phyloP scores from a whole-genome alignment of 2,797 vertebrate species.

The Saxicola maurus region DNA sequence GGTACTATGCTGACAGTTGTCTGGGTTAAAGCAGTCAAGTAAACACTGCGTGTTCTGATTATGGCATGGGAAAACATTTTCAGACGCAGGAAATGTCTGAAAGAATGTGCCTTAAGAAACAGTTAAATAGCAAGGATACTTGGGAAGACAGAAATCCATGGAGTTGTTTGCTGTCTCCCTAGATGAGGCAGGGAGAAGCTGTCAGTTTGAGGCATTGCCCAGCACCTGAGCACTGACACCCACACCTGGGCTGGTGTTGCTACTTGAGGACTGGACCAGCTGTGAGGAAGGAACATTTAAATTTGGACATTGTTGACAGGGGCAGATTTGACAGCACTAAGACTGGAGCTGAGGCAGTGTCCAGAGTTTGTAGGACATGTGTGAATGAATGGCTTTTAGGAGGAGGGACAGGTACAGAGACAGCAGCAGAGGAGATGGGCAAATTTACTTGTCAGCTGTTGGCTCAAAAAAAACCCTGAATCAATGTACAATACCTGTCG shows the following conservation, averaged over 20 bases:
- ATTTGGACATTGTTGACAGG: not conserved
- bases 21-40: not conserved
- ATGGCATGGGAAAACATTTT: not conserved
- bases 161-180: not conserved
- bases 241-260: not conserved
- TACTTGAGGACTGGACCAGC: fast-evolving
- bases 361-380: fast-evolving
- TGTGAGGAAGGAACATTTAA: too few species aligned
- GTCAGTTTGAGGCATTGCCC: not conserved
- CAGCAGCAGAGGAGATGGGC: fast-evolving
- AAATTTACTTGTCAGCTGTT: not conserved
- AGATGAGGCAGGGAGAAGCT: not conserved
- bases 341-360: not conserved
- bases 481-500: not conserved
- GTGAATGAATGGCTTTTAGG: not conserved
- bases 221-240: not conserved
- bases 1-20: not conserved
- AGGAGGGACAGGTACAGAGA: not conserved
- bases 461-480: not conserved
- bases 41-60: not conserved
- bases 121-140: not conserved
- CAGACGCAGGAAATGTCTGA: not conserved
- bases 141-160: not conserved
- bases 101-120: not conserved
- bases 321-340: fast-evolving